These are phyloP conservation scores for Atethmia centrago DNA, from an alignment of 2,888 invertebrate species.

Conservation along the genomic window DNA sequence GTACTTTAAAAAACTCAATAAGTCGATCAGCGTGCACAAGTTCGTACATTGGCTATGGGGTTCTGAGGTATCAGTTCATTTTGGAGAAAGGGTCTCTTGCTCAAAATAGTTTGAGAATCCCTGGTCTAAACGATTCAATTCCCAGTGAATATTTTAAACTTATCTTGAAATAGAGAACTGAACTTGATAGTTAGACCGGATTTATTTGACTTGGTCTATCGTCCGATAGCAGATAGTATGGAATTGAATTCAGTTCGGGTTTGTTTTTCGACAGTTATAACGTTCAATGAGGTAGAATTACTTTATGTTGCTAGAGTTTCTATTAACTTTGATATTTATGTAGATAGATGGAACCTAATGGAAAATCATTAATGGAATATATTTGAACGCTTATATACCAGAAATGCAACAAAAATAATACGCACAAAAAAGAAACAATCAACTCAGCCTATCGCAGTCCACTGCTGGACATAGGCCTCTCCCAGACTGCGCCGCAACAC, in stretches of 20 bases:
- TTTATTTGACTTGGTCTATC: slow-evolving; percentile 59
- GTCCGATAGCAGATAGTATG: slow-evolving; percentile 35
- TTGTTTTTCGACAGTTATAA: slow-evolving; percentile 41
- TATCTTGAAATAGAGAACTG: slow-evolving; percentile 38
- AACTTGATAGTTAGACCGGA: slow-evolving; percentile 52
- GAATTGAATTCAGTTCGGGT: slow-evolving; percentile 55
- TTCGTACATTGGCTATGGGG: too few species aligned
- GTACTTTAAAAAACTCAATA: too few species aligned
- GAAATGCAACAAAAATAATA: background rate
- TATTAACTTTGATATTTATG: background rate
- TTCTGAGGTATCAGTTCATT: too few species aligned
- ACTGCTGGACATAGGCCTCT: too few species aligned
- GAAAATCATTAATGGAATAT: background rate
- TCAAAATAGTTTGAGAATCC: too few species aligned
- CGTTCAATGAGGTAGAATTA: slow-evolving; percentile 33
- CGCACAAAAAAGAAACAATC: background rate
- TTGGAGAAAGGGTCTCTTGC: too few species aligned
- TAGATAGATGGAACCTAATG: background rate
- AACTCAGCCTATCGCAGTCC: too few species aligned
- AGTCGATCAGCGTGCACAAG: too few species aligned
- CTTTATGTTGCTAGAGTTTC: background rate
- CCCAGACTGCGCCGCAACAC: too few species aligned
- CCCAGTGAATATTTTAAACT: slow-evolving; percentile 56
- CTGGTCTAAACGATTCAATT: slow-evolving; percentile 36
- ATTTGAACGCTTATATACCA: background rate